Evolutionary conservation across 2,797 vertebrate genomes (phyloP), one percentile per base, ranked within the genome.

Genomic region (Sciurus vulgaris): DNA sequence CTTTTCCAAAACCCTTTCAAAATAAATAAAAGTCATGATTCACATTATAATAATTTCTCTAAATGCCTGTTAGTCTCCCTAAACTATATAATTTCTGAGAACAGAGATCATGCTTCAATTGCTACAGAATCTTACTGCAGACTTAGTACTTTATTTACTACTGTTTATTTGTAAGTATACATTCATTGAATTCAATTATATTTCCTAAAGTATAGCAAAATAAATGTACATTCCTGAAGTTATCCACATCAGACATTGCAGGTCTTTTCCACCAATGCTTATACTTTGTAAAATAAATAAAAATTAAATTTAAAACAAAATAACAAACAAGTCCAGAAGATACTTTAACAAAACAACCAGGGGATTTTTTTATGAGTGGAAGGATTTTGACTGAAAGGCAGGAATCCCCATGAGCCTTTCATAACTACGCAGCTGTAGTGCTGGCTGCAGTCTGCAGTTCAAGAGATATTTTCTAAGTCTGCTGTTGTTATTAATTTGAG

Each of bases 401-500:
- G 97, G 94, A 91, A 95, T 96, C 89, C 96, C 98, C 96, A 86
- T 87, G 97, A 92, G 88, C 38, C 49, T 97, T 95, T 97, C 92
- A 72, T 96, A 97, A 96, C 49, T 94, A 67, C 89, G 95, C 97
- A 98, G 97, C 97, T 98, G 97, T 93, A 95, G 93, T 96, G 41
- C 82, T 98, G 96, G 97, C 93, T 97, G 67, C 0, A 0, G 73
- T 94, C 97, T 97, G 59, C 70, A 94, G 74, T 91, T 56, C 47
- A 95, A 93, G 84, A 97, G 97, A 96, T 95, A 97, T 17, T 59
- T 38, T 79, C 82, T 95, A 86, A 97, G 89, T 96, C 94, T 98
- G 96, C 8, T 98, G 95, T 96, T 98, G 70, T 91, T 98, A 97
- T 98, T 96, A 95, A 97, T 69, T 96, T 97, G 12, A 44, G 54